Base-by-base conservation (phyloP, 1,140 invertebrate genomes). In the Magallana ariakensis region DNA sequence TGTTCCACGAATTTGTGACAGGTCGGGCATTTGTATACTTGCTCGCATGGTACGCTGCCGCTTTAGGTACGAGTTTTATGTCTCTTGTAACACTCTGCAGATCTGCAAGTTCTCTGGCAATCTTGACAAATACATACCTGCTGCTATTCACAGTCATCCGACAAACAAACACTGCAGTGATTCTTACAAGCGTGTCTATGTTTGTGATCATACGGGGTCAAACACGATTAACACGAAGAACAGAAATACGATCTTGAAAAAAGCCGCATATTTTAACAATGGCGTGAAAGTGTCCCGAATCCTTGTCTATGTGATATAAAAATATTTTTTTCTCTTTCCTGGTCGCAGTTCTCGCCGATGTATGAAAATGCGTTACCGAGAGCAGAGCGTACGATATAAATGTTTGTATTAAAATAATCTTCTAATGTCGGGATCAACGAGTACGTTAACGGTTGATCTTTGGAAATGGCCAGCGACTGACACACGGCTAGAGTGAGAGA, bases 201-300 rank as follows among this genome's bases (percentile, higher is more conserved):
- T 83, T 55, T 82, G 22, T 58, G 33, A 46, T 66, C 56, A 19
- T 86, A 88, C 16, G 85, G 84, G 82, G 80, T 84, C 26, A 86
- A 55, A 66, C 87, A 88, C 4, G 10, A 2, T 16, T n/a, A 1
- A 62, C 85, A 88, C 4, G 10, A 2, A 16, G 46, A 1, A 62
- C 85, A 88, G 60, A 88, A 88, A 26, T 88, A 84, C 8, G 80
- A 82, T 6, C 53, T 46, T 16, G 80, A 80, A 56, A 88, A 88
- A 83, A 88, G 75, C 62, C 86, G 8, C 26, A 22, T 7, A 84
- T 84, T 46, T 80, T 84, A 6, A 62, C 66, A 70, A 84, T 87
- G 15, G 60, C 66, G 10, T 87, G 80, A 19, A 87, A 87, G 80
- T 87, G 86, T 58, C 26, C 54, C 2, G 13, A 11, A 15, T 54